Evolutionary conservation across 35 echinoderm and acorn worm genomes (phyloP), one percentile per base, ranked within the genome.

Genomic region (Strongylocentrotus purpuratus): DNA sequence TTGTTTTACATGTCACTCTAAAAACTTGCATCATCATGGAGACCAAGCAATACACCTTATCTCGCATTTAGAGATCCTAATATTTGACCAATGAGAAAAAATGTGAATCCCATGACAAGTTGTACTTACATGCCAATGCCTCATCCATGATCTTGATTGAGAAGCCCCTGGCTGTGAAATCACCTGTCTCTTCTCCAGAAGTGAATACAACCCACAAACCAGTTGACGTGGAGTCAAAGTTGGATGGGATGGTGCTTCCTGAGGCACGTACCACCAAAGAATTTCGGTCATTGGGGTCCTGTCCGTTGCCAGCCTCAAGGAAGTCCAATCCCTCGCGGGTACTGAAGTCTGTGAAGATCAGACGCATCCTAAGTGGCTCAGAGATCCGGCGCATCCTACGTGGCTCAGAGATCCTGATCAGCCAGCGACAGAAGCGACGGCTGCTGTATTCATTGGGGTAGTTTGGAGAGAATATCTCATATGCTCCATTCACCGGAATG

Each of bases 121-220:
- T 95, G 17, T 46, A 94, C 95, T 78, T 85, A 99, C 97, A 96
- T 94, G 97, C 96, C 31, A 99, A 86, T 22, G 48, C 94, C 11
- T 95, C 94, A 78, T 99, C 97, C 60, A 99, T 94, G 46, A 97
- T 47, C 48, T 96, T 94, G 33, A 99, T 95, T 0, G 86, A 94
- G 87, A 99, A 97, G 20, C 97, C 97, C 92, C 95, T 71, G 48
- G 94, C 95, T 8, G 89, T 45, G 22, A 70, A 45, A 32, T 46
- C 48, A 31, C 46, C 91, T 31, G 55, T 94, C 41, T 85, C 89
- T 20, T 87, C 70, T 86, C 97, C 95, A 9, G 96, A 70, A 0
- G 65, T 97, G 48, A 99, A 99, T 25, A 96, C 96, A 25, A 99
- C 93, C 98, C 98, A 99, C 3, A 97, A 87, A 55, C 93, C 22